These are phyloP conservation scores for Elaphurus davidianus DNA, from an alignment of 2,113 vertebrate genomes.

Conservation along the genomic window DNA sequence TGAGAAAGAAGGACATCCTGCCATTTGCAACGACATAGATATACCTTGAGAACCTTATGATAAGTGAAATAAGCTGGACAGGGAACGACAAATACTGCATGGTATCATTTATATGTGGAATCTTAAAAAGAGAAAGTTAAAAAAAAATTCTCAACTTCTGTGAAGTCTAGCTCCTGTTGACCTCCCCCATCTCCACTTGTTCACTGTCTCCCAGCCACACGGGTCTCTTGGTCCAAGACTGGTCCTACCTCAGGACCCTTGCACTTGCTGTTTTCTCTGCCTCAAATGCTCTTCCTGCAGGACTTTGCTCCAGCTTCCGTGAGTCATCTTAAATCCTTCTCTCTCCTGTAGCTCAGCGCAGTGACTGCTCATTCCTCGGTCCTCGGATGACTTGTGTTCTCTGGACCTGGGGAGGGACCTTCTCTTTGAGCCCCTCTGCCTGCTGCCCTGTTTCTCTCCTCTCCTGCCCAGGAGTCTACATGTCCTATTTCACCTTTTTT, in stretches of 20 bases:
- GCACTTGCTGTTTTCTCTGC: neutral
- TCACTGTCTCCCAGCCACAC: neutral
- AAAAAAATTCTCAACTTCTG: neutral
- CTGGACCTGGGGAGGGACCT: neutral
- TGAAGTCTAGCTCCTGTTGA: too few species aligned
- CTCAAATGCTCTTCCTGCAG: neutral
- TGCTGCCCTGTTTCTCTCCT: neutral
- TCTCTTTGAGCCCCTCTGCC: neutral
- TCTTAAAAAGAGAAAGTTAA: neutral
- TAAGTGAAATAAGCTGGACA: neutral
- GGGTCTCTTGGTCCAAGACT: neutral
- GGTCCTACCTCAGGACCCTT: neutral
- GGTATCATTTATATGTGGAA: neutral
- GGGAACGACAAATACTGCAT: neutral
- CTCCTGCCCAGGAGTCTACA: neutral
- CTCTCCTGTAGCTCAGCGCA: neutral
- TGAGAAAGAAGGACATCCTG: neutral
- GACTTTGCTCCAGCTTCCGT: too few species aligned
- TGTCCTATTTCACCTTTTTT: neutral
- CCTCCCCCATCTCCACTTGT: too few species aligned
- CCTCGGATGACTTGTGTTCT: neutral
- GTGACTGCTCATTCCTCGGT: neutral
- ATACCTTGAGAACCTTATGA: neutral
- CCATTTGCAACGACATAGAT: neutral
- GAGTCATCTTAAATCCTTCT: neutral